These are phyloP conservation scores for Ichneumoninae sp. DNA, from an alignment of 2,888 invertebrate genomes.

Conservation along the genomic window DNA sequence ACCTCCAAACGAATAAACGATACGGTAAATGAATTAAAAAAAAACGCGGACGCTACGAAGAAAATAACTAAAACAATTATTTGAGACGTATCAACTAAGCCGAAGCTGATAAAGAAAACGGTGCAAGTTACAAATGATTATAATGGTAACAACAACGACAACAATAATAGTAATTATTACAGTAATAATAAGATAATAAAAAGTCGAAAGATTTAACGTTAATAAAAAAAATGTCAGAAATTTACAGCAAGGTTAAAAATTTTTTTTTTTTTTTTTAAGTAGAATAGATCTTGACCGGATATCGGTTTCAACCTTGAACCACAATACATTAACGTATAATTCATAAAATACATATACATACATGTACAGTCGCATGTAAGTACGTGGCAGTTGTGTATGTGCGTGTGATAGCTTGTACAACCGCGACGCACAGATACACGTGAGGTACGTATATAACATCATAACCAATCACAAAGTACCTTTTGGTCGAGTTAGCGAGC, in stretches of 20 bases:
- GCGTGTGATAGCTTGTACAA: constrained; percentile 38
- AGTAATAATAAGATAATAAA: neutral
- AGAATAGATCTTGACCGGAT: neutral
- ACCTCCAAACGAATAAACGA: neutral
- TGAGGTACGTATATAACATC: constrained; percentile 77
- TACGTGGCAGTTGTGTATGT: constrained; percentile 50
- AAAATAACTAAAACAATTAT: neutral
- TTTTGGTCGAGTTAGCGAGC: constrained; percentile 84
- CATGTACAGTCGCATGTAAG: constrained; percentile 47
- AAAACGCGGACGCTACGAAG: neutral
- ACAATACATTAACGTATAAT: constrained; percentile 51
- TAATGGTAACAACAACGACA: neutral
- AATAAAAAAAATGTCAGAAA: neutral
- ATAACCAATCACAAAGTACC: constrained; percentile 84
- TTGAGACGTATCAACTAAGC: neutral
- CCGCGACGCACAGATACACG: constrained; percentile 67
- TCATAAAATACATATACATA: constrained; percentile 49
- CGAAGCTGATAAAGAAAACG: neutral
- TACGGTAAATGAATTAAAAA: neutral
- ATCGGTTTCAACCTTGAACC: constrained; percentile 19
- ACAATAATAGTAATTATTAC: no score
- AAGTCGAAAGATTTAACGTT: neutral
- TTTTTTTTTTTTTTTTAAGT: neutral
- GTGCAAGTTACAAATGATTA: neutral
- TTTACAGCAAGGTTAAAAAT: neutral